Base-by-base conservation (phyloP, 2,797 vertebrate genomes). In the Chromis chromis region DNA sequence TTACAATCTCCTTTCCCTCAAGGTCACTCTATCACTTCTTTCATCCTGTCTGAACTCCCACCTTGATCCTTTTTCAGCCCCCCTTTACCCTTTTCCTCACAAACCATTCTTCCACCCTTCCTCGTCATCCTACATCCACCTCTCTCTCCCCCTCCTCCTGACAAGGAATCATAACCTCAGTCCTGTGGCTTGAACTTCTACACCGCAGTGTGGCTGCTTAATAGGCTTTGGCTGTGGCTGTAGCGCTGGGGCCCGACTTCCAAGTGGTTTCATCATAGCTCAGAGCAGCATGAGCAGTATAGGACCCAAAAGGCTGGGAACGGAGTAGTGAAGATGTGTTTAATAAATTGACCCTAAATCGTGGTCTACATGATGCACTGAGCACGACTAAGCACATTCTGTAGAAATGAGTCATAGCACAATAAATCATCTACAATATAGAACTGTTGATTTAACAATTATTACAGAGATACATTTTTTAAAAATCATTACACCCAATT, bases 131-230 rank as follows among this genome's bases (percentile, higher is more conserved):
- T 80, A 22, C 56, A 83, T 57, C 76, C 76, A 84, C 71, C 72
- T 69, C 76, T 70, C 76, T 70, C 68, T 65, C 70, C 70, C 81
- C 72, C 81, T 76, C 70, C 63, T 80, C 58, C 75, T 78, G 70
- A 85, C 25, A n/a, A 76, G 70, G 74, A 86, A 83, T 89, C 80
- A 79, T 77, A 91, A 92, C 89, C 91, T 91, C 89, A 90, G 75
- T 65, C 79, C 73, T 92, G 90, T 88, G 89, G 90, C 86, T 90
- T 92, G 86, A 89, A 88, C 89, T 91, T 65, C 76, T 81, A 46
- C 48, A 88, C 92, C 91, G 86, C 91, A 93, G 71, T 89, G 88
- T 58, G 88, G 91, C 87, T 88, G 87, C 86, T 82, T 91, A 93
- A 93, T 89, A 86, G 84, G 88, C 82, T 84, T 82, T 88, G 90